A percentile compares a stretch with the other conserved stretches of the same genome.
These are phyloP conservation scores for Zaprionus lachaisei DNA, from an alignment of 1,140 invertebrate genomes.

Conservation along the genomic window DNA sequence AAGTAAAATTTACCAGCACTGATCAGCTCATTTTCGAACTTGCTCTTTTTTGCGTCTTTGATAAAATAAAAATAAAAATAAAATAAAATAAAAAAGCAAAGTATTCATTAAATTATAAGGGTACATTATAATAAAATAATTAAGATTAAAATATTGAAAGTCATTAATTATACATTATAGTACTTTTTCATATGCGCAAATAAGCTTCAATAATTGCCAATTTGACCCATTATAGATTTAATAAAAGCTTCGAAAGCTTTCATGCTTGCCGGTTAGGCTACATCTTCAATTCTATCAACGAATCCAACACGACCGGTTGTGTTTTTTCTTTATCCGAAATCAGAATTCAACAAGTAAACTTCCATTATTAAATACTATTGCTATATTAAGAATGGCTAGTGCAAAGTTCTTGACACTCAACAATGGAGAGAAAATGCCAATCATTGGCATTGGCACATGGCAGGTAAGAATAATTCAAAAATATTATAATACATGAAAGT, in stretches of 20 bases:
- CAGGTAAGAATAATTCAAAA: conserved; percentile 86
- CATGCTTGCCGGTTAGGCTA: background rate
- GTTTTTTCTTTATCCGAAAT: conserved; percentile 5
- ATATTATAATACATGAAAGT: background rate
- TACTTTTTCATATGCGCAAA: background rate
- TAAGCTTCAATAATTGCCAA: background rate
- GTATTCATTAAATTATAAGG: background rate
- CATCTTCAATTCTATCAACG: conserved; percentile 5
- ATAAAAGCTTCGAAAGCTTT: conserved; percentile 30
- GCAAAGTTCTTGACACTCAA: conserved; percentile 72
- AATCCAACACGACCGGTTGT: conserved; percentile 23
- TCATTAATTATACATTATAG: too few relatives aligned
- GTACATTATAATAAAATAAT: background rate
- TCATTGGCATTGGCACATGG: conserved; percentile 92
- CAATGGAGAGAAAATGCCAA: conserved; percentile 88
- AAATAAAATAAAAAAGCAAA: background rate
- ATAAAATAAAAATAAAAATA: background rate
- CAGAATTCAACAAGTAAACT: conserved; percentile 23
- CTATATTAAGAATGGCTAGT: conserved; percentile 57
- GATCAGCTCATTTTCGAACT: background rate
- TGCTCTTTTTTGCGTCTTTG: background rate
- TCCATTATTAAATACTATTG: background rate
- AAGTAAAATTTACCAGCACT: conserved; percentile 10
- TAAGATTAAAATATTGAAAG: too few relatives aligned
- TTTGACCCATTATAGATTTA: background rate